These are phyloP conservation scores for Prinia subflava DNA, from an alignment of 2,113 vertebrate genomes.

Conservation along the genomic window DNA sequence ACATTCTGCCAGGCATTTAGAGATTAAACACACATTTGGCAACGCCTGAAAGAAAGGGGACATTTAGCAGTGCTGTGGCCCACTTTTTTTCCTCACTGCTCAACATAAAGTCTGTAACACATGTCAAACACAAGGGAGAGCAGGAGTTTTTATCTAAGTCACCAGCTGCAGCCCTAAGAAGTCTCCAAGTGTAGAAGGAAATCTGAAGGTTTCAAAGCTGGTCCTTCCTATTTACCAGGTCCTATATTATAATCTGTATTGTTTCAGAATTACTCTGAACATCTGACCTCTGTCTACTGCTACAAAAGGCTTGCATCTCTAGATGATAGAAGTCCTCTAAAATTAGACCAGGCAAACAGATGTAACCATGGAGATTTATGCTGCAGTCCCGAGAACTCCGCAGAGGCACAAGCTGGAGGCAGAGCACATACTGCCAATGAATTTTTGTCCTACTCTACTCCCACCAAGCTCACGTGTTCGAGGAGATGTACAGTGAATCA, in stretches of 20 bases:
- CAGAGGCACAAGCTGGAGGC: slow-evolving; percentile 1
- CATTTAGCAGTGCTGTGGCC: neutral
- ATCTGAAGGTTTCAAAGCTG: neutral
- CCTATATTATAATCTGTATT: neutral
- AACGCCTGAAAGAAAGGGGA: neutral
- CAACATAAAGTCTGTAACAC: neutral
- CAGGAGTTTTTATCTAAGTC: neutral
- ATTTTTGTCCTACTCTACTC: neutral
- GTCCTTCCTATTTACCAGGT: neutral
- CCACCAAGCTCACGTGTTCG: neutral
- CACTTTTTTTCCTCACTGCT: neutral
- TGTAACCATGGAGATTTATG: slow-evolving; percentile 40
- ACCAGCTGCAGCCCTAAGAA: neutral
- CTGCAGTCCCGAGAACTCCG: neutral
- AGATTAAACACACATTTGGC: neutral
- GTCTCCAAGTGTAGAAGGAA: neutral
- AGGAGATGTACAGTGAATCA: neutral
- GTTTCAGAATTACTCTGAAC: neutral
- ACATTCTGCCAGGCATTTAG: neutral
- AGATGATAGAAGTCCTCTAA: neutral
- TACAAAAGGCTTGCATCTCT: neutral
- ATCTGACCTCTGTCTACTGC: neutral
- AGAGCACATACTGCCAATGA: neutral
- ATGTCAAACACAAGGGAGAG: neutral
- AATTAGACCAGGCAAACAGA: neutral